Percentiles rank a stretch among this genome's conserved stretches.
Conservation (phyloP, 2,888 invertebrate species). For the Ennomos quercinarius region DNA sequence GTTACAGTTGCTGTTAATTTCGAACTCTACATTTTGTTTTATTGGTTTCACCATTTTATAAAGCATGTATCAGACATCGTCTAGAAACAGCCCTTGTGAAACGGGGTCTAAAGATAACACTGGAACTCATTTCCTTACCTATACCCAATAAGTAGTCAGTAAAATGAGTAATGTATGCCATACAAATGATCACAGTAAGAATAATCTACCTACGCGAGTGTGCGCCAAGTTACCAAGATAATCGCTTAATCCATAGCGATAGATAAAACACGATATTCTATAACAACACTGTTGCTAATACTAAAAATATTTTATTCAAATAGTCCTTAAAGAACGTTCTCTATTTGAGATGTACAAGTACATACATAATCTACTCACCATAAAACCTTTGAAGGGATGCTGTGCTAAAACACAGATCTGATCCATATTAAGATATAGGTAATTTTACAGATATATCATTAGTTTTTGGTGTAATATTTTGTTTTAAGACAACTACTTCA, state of each 20-base stretch:
- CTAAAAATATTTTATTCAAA: conserved; percentile 35
- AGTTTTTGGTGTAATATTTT: conserved; percentile 44
- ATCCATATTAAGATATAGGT: conserved; percentile 17
- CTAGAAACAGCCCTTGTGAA: not conserved
- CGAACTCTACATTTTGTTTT: not conserved
- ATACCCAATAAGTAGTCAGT: conserved; percentile 6
- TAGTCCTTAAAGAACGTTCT: conserved; percentile 38
- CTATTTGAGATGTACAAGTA: conserved; percentile 31
- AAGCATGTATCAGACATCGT: not conserved
- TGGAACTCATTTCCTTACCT: not conserved
- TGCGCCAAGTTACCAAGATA: conserved; percentile 76
- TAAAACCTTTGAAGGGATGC: conserved; percentile 42
- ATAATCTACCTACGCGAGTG: conserved; percentile 82
- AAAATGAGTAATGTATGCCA: conserved; percentile 28
- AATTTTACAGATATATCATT: conserved; percentile 29
- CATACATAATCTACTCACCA: conserved; percentile 40
- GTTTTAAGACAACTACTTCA: conserved; percentile 47
- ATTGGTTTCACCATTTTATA: not conserved
- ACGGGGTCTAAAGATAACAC: not conserved
- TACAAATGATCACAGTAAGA: conserved; percentile 78
- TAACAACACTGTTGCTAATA: conserved; percentile 37
- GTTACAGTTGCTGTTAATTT: not conserved
- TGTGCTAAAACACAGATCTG: conserved; percentile 21
- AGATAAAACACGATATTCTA: conserved; percentile 39
- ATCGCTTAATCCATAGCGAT: conserved; percentile 38